Base-by-base conservation (phyloP, 2,888 invertebrate species). In the Latrodectus elegans region DNA sequence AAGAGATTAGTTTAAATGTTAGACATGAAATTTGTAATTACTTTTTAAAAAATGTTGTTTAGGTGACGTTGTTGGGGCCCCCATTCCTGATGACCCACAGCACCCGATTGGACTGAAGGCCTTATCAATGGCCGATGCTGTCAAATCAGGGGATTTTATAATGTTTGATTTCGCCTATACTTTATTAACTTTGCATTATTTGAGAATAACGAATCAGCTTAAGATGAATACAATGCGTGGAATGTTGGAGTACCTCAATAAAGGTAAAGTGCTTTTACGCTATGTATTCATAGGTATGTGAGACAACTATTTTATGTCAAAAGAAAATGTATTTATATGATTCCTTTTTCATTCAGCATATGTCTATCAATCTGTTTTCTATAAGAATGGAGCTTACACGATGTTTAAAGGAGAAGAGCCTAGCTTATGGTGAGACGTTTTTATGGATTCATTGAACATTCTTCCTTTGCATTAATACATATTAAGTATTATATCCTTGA, bases 101-200 rank as follows among this genome's bases (percentile, higher is more conserved):
- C 64, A 75, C n/a, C 82, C 79, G 8, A 71, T 90, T 1, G 86
- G 81, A 4, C 64, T 84, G 10, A 67, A 68, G 8, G 86, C 89
- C 51, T 64, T 90, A n/a, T 77, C 82, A n/a, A 52, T 88, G 6
- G 87, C 88, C 1, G 85, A 82, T 3, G 76, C 89, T 2, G 90
- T 90, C 8, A 90, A 90, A 71, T 89, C 90, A 0, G 89, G 90
- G 0, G 94, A 94, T 82, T 93, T 93, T 89, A 92, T 93, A 85
- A 91, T 93, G 87, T 94, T 94, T 90, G 94, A 94, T 91, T 93
- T 94, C 89, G 94, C 93, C 4, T 92, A 93, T 88, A 94, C 93
- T 90, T 91, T 94, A 49, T 92, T 93, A 91, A 93, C 93, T 4
- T 91, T 94, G 60, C 93, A 93, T 89, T 94, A 94, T 91, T 92